These are phyloP conservation scores for Lagocephalus sceleratus DNA, from an alignment of 2,797 vertebrate species.

Conservation along the genomic window DNA sequence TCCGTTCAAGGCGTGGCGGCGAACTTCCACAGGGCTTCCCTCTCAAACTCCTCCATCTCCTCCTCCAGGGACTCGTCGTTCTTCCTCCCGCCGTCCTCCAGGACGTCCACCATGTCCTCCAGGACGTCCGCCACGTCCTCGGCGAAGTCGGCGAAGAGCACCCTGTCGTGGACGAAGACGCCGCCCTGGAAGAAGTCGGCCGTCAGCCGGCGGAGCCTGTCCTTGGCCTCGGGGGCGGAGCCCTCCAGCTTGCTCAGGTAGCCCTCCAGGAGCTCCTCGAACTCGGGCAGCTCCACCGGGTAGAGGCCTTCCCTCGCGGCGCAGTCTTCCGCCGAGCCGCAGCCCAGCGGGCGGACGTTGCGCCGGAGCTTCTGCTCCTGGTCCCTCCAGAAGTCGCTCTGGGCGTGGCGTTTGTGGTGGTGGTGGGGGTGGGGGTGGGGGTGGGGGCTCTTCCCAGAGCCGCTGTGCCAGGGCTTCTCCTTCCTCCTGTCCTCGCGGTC, in stretches of 20 bases:
- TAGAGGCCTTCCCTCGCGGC: constrained; percentile 71
- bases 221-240: constrained; percentile 54
- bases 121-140: constrained; percentile 77
- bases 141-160: constrained; percentile 70
- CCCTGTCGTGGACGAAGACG: constrained; percentile 71
- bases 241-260: constrained; percentile 76
- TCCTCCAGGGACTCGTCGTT: constrained; percentile 69
- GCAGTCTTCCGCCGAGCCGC: constrained; percentile 64
- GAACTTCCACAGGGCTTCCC: constrained; percentile 78
- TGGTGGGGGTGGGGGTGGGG: constrained; percentile 44
- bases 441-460: constrained; percentile 23
- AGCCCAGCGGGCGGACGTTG: constrained; percentile 57
- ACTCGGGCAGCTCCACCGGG: constrained; percentile 71
- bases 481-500: constrained; percentile 73
- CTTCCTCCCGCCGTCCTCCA: constrained; percentile 37
- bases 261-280: constrained; percentile 72
- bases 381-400: constrained; percentile 71
- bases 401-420: constrained; percentile 31
- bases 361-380: constrained; percentile 72
- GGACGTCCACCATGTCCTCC: constrained; percentile 75
- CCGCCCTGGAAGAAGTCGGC: constrained; percentile 66
- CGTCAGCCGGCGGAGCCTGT: constrained; percentile 61
- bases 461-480: constrained; percentile 69
- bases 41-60: constrained; percentile 80
- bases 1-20: constrained; percentile 54